Conservation (phyloP, 1,140 invertebrate genomes). For the Dreissena polymorpha region DNA sequence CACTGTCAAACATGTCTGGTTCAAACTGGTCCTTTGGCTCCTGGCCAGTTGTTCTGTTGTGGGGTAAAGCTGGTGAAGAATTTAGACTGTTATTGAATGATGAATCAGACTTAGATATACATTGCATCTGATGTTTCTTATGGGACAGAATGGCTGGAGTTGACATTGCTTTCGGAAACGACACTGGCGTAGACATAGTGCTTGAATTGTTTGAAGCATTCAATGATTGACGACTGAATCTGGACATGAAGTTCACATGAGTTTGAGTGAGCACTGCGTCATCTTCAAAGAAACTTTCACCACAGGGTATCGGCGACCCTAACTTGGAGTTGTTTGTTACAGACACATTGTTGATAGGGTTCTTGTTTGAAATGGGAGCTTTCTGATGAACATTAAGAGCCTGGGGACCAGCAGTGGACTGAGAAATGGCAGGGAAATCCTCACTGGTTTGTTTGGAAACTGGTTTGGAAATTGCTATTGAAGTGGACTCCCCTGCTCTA, state of each 20-base stretch:
- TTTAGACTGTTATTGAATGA: not conserved
- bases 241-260: slow-evolving; percentile 63
- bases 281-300: slow-evolving; percentile 75
- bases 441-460: too few species aligned
- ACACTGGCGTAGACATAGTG: slow-evolving; percentile 28
- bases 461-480: too few species aligned
- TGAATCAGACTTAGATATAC: too few species aligned
- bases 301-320: slow-evolving; percentile 71
- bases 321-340: slow-evolving; percentile 17
- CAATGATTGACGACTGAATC: slow-evolving; percentile 46
- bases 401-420: too few species aligned
- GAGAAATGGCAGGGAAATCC: too few species aligned
- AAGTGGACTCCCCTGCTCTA: too few species aligned
- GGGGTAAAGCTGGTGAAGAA: not conserved
- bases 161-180: slow-evolving; percentile 46
- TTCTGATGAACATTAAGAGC: too few species aligned
- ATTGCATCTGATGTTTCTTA: not conserved
- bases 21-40: not conserved
- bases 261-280: slow-evolving; percentile 64
- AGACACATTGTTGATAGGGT: not conserved
- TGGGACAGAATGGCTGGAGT: slow-evolving; percentile 8
- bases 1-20: slow-evolving; percentile 47
- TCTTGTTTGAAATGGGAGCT: not conserved
- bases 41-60: not conserved
- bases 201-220: slow-evolving; percentile 42